Evolutionary conservation across 2,888 invertebrate species (phyloP).

Genomic region (Ctena decussata): DNA sequence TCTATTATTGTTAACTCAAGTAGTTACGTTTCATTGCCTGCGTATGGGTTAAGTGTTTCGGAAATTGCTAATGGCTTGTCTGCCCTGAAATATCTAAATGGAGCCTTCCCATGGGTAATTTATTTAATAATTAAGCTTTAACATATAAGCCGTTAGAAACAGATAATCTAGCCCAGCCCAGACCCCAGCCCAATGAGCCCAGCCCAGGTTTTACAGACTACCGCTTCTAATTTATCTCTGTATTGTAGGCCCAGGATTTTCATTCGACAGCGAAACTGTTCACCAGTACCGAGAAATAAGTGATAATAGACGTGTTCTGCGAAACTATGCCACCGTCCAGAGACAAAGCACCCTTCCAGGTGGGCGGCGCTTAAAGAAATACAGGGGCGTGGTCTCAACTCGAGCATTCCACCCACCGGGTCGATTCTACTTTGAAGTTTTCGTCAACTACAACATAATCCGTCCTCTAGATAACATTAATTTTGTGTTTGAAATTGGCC

Average conservation of each 20-base stretch:
- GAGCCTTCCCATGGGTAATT: too few species aligned
- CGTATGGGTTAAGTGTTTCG: too few species aligned
- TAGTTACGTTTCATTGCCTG: too few species aligned
- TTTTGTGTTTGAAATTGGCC: slow-evolving; percentile 69
- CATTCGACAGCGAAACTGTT: slow-evolving; percentile 60
- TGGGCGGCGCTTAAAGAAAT: slow-evolving; percentile 64
- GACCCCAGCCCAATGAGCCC: too few species aligned
- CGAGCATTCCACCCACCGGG: slow-evolving; percentile 66
- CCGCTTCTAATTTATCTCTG: too few species aligned
- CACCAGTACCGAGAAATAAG: slow-evolving; percentile 70
- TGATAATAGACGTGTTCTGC: slow-evolving; percentile 54
- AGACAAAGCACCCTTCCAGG: slow-evolving; percentile 33
- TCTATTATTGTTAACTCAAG: too few species aligned
- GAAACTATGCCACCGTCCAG: slow-evolving; percentile 62
- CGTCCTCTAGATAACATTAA: slow-evolving; percentile 69
- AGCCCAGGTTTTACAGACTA: too few species aligned
- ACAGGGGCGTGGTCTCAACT: slow-evolving; percentile 63
- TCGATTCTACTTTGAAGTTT: slow-evolving; percentile 66
- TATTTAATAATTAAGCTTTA: too few species aligned
- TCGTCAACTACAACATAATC: slow-evolving; percentile 54
- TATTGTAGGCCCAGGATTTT: slow-evolving; percentile 64
- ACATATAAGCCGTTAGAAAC: too few species aligned
- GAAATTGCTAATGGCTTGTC: too few species aligned
- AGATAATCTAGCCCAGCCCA: too few species aligned
- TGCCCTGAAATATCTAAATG: too few species aligned